Percentiles rank a stretch among this genome's conserved stretches.
phyloP scores from a whole-genome alignment of 2,888 invertebrate species.

The Serrognathus titanus region DNA sequence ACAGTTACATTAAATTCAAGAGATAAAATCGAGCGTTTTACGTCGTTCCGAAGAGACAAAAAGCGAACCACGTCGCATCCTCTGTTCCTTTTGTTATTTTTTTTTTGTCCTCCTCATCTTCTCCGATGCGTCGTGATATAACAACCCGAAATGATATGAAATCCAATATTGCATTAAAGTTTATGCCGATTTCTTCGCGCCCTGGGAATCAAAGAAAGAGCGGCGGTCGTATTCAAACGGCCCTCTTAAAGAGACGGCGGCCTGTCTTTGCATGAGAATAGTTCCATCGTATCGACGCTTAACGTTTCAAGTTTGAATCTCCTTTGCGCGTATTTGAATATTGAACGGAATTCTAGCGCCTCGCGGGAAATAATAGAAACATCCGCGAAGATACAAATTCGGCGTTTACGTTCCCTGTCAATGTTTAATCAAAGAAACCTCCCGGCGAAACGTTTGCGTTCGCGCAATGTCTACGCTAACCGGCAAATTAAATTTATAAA shows the following conservation, averaged over 20 bases:
- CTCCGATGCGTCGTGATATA: background rate
- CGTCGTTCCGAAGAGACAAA: conserved; percentile 13
- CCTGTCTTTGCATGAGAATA: too few species aligned
- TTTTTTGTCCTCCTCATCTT: background rate
- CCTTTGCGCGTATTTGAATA: background rate
- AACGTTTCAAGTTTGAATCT: background rate
- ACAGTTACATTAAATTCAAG: conserved; percentile 31
- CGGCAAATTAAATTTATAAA: too few species aligned
- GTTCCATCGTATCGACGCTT: background rate
- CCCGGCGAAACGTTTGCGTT: background rate
- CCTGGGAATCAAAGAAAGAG: too few species aligned
- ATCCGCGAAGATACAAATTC: background rate
- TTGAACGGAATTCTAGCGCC: background rate
- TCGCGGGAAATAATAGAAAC: conserved; percentile 2
- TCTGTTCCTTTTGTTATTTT: background rate
- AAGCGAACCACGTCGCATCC: conserved; percentile 2
- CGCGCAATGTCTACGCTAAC: background rate
- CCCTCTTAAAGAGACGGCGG: too few species aligned
- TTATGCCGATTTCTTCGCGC: background rate
- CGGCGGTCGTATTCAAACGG: background rate
- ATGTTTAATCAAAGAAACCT: background rate
- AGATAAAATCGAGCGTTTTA: conserved; percentile 31
- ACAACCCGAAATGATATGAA: background rate
- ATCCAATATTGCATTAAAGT: background rate
- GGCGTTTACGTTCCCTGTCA: background rate